Evolutionary conservation across 2,888 invertebrate genomes (phyloP).

Genomic region (Bombylius discolor): DNA sequence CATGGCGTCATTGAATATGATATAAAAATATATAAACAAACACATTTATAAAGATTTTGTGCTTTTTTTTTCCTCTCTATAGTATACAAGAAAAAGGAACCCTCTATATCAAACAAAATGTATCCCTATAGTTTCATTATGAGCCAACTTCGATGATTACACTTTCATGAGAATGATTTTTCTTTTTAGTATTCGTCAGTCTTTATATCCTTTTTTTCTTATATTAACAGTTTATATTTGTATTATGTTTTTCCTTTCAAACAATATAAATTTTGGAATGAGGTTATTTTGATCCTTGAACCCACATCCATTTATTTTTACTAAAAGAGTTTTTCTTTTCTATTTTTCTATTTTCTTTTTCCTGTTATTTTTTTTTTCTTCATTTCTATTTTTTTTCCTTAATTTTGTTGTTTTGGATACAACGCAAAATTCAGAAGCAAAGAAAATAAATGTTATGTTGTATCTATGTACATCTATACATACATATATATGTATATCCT

Average conservation of each 20-base stretch:
- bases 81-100: too few relatives aligned
- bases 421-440: neutral
- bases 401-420: too few relatives aligned
- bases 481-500: neutral
- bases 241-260: neutral
- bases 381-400: neutral
- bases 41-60: neutral
- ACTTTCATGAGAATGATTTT: neutral
- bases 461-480: too few relatives aligned
- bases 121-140: neutral
- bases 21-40: neutral
- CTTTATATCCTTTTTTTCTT: neutral
- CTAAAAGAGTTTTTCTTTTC: too few relatives aligned
- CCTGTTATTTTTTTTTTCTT: neutral
- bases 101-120: too few relatives aligned
- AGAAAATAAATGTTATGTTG: neutral
- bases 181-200: neutral
- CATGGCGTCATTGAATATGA: constrained; percentile 3
- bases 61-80: too few relatives aligned
- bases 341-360: neutral
- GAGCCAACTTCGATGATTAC: neutral
- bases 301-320: neutral
- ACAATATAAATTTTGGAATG: neutral
- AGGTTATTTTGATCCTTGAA: constrained; percentile 5
- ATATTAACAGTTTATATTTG: neutral